Evolutionary conservation across 2,113 vertebrate species (phyloP).

Genomic region (Crotophaga sulcirostris): DNA sequence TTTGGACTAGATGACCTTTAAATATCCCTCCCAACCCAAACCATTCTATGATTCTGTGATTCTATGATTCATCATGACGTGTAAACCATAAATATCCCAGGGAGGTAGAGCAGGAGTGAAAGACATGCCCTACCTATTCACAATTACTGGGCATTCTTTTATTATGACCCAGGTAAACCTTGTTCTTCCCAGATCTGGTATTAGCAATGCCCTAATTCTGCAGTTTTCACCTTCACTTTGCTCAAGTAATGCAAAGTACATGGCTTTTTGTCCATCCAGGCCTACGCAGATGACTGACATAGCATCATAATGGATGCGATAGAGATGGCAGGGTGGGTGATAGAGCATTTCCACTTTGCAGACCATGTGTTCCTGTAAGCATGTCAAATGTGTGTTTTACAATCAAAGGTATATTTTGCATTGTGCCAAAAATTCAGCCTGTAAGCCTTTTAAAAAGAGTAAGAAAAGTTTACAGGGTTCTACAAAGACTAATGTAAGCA

Average conservation of each 20-base stretch:
- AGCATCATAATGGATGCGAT: fast-evolving
- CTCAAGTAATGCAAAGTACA: neutral
- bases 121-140: neutral
- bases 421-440: neutral
- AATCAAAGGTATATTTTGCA: neutral
- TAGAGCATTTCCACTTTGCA: neutral
- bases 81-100: neutral
- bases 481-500: neutral
- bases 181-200: neutral
- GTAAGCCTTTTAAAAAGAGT: neutral
- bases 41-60: too few species aligned
- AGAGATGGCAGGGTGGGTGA: neutral
- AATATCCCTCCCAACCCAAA: too few species aligned
- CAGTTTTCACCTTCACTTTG: neutral
- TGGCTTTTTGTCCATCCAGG: neutral
- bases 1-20: too few species aligned
- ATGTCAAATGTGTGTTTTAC: neutral
- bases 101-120: neutral
- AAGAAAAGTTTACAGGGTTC: neutral
- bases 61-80: fast-evolving
- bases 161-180: neutral
- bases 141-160: neutral
- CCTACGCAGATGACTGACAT: neutral
- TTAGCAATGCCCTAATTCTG: neutral
- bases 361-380: neutral